These are phyloP conservation scores for Ciona savignyi DNA, from an alignment of 23 tunicate species.

Conservation along the genomic window DNA sequence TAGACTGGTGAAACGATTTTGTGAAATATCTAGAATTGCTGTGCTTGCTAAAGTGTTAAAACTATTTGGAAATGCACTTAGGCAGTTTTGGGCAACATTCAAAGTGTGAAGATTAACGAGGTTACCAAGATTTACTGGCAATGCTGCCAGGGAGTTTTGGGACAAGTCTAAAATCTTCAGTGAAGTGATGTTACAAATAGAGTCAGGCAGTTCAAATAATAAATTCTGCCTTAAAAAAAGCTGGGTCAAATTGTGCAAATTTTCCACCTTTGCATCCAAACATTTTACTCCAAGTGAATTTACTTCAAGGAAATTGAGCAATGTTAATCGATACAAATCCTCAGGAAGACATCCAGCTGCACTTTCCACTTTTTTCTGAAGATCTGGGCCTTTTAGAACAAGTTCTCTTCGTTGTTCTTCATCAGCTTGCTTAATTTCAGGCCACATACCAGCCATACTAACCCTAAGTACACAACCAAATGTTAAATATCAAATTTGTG, in stretches of 20 bases:
- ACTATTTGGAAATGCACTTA: slow-evolving; percentile 32
- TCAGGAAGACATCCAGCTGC: slow-evolving; percentile 31
- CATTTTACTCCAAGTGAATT: slow-evolving; percentile 26
- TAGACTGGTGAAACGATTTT: slow-evolving; percentile 35
- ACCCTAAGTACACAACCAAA: too few relatives aligned
- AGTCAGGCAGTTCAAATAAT: slow-evolving; percentile 28
- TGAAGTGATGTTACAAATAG: slow-evolving; percentile 17
- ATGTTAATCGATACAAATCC: slow-evolving; percentile 28
- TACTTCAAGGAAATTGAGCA: slow-evolving; percentile 63
- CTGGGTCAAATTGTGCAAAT: slow-evolving; percentile 39
- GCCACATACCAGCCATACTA: slow-evolving; percentile 30
- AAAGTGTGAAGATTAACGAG: slow-evolving; percentile 38
- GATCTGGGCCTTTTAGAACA: slow-evolving; percentile 36
- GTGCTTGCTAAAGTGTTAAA: slow-evolving; percentile 20
- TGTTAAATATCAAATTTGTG: too few relatives aligned
- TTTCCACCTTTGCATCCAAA: slow-evolving; percentile 20
- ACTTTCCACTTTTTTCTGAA: slow-evolving; percentile 12
- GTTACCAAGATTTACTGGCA: slow-evolving; percentile 62
- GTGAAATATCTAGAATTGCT: slow-evolving; percentile 42
- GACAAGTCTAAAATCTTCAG: slow-evolving; percentile 67
- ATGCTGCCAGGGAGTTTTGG: slow-evolving; percentile 24
- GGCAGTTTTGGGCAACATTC: slow-evolving; percentile 44
- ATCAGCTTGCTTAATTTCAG: slow-evolving; percentile 36
- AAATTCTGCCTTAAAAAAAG: slow-evolving; percentile 40
- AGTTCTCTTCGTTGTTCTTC: slow-evolving; percentile 61